Base-by-base conservation (phyloP, 2,888 invertebrate species). In the Drosophila infuscata region DNA sequence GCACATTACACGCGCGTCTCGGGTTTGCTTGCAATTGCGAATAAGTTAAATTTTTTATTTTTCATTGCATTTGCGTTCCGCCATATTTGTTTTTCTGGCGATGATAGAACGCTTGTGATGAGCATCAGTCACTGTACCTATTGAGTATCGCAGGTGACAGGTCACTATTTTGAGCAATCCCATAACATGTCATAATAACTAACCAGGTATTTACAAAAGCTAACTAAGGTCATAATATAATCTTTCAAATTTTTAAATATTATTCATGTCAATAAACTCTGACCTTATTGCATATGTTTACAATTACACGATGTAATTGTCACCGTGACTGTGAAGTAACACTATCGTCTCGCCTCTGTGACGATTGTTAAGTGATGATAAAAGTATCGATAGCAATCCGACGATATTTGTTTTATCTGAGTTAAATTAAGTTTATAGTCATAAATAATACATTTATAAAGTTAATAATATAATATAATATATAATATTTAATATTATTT, bases 71-170 rank as follows among this genome's bases (percentile, higher is more conserved):
- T 70, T 65, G 70, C 69, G 70, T 68, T 84, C 87, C 84, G 84
- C 84, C 84, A 85, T 85, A 79, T 85, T 85, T 89, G 86, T 87
- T 87, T 89, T 87, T 58, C 51, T 88, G 71, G 74, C 56, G 81
- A 79, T 73, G 87, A 59, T 15, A 57, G 6, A 25, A 30, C 11
- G 9, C 17, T 65, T 63, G 49, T n/a, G 68, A 68, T 81, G 68
- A 12, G 43, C 32, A 30, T 2, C 17, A 29, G 30, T 48, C 9
- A 6, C 3, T 25, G 52, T 63, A 79, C 71, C 61, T 72, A 76
- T n/a, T 72, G 56, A 7, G 29, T 53, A 36, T 63, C 29, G 43
- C 53, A n/a, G 6, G 11, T 46, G 20, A 12, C 11, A 12, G 8
- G 12, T 46, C 29, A 30, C 32, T 1, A 36, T 15, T 57, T 5